These are phyloP conservation scores for Natrix natrix DNA, from an alignment of 2,797 vertebrate species.

Conservation along the genomic window DNA sequence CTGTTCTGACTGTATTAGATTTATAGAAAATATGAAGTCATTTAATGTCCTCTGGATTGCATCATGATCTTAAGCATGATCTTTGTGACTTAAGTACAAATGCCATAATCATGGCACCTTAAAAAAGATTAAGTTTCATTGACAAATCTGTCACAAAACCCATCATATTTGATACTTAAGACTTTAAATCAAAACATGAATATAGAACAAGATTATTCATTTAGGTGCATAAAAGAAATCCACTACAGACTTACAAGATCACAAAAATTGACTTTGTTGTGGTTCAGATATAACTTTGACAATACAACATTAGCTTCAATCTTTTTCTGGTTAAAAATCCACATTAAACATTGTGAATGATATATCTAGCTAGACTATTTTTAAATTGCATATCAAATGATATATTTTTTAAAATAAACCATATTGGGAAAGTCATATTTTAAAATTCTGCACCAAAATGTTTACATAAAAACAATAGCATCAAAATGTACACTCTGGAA, in stretches of 20 bases:
- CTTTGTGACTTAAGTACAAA: conserved; percentile 21
- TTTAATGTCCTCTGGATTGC: conserved; percentile 42
- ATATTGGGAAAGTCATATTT: not conserved
- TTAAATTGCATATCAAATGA: not conserved
- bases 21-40: conserved; percentile 40
- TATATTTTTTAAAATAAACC: not conserved
- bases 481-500: not conserved
- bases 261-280: not conserved
- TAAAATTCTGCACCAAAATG: not conserved
- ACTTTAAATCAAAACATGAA: not conserved
- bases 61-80: conserved; percentile 39
- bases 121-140: not conserved
- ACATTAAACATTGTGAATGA: not conserved
- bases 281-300: not conserved
- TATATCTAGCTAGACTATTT: not conserved
- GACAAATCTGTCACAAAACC: conserved; percentile 33
- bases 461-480: not conserved
- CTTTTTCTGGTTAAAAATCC: not conserved
- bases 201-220: not conserved
- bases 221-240: not conserved
- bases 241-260: not conserved
- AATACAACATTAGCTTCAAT: not conserved
- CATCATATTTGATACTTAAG: conserved; percentile 31
- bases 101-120: conserved; percentile 8
- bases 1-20: conserved; percentile 31